Percentiles rank a stretch among this genome's conserved stretches.
These are phyloP conservation scores for Dryobates pubescens DNA, from an alignment of 2,797 vertebrate species.

Conservation along the genomic window DNA sequence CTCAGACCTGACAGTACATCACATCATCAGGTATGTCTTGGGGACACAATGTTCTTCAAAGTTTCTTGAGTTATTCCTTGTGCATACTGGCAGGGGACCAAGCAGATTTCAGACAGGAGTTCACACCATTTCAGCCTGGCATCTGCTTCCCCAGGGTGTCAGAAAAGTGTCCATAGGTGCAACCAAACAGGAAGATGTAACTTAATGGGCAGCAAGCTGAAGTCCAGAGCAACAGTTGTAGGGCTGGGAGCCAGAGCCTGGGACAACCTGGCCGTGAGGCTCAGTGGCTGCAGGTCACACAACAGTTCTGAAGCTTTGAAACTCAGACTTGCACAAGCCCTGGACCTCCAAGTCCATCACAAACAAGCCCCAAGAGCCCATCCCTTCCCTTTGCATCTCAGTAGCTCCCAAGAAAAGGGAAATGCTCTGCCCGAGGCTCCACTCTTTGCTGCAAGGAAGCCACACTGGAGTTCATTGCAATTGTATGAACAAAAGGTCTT, in stretches of 20 bases:
- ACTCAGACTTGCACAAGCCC: accelerated
- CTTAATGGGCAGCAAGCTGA: conserved; percentile 51
- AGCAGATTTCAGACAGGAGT: neutral
- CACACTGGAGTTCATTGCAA: neutral
- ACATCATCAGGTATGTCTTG: neutral
- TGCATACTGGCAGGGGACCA: neutral
- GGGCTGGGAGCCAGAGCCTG: neutral
- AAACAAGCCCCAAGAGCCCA: neutral
- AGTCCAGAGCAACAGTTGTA: neutral
- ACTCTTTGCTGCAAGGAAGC: neutral
- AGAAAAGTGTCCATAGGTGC: conserved; percentile 79
- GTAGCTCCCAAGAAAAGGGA: neutral
- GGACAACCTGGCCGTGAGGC: neutral
- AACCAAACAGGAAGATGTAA: conserved; percentile 80
- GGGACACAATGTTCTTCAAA: accelerated
- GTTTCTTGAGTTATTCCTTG: neutral
- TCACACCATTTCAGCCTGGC: neutral
- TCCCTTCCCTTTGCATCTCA: neutral
- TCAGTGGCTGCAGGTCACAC: neutral
- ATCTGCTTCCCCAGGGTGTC: conserved; percentile 63
- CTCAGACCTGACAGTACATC: neutral
- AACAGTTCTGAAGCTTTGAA: neutral
- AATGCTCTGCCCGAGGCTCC: neutral
- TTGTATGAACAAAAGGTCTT: neutral
- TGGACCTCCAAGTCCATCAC: no score